Evolutionary conservation across 2,888 invertebrate species (phyloP).

Genomic region (Tipula confusa): DNA sequence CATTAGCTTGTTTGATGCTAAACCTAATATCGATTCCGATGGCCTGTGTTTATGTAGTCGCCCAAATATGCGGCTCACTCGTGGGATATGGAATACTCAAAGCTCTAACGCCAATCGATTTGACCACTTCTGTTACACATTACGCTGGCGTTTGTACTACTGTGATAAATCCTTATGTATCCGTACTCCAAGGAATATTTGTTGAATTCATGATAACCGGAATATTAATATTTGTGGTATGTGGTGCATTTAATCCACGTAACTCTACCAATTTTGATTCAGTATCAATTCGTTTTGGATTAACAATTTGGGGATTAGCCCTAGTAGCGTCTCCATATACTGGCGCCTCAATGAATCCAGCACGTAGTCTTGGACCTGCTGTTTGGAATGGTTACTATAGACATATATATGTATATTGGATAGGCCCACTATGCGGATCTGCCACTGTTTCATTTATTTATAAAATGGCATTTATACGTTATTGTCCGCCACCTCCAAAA

Average conservation of each 20-base stretch:
- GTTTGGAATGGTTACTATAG: slow-evolving; percentile 62
- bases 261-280: slow-evolving; percentile 63
- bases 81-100: slow-evolving; percentile 65
- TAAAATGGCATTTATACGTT: slow-evolving; percentile 47
- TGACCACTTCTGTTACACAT: slow-evolving; percentile 39
- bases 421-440: slow-evolving; percentile 55
- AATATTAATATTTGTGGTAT: slow-evolving; percentile 61
- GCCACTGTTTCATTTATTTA: slow-evolving; percentile 50
- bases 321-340: slow-evolving; percentile 64
- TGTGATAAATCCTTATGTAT: slow-evolving; percentile 52
- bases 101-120: slow-evolving; percentile 52
- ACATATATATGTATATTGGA: slow-evolving; percentile 69
- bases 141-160: slow-evolving; percentile 60
- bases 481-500: slow-evolving; percentile 38
- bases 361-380: slow-evolving; percentile 66
- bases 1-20: slow-evolving; percentile 52
- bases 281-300: slow-evolving; percentile 61
- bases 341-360: slow-evolving; percentile 69
- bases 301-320: slow-evolving; percentile 61
- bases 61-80: slow-evolving; percentile 63
- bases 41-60: slow-evolving; percentile 58
- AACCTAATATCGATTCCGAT: slow-evolving; percentile 50
- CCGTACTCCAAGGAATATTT: slow-evolving; percentile 54
- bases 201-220: slow-evolving; percentile 63
- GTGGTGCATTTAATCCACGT: slow-evolving; percentile 68